Percentiles rank a stretch among this genome's conserved stretches.
phyloP scores from a whole-genome alignment of 2,113 vertebrate species.

The Collichthys lucidus region DNA sequence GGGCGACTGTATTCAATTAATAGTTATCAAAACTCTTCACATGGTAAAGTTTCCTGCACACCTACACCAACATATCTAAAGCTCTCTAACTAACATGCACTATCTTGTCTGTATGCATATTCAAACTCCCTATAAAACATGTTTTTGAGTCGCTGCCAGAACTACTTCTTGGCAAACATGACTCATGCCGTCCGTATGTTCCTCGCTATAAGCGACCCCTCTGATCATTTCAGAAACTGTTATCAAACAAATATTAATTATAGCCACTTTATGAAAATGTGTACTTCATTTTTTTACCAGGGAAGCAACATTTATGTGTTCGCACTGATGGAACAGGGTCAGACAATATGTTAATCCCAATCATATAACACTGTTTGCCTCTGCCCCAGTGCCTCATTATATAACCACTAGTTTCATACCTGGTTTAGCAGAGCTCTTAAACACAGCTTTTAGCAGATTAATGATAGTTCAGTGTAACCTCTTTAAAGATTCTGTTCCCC shows the following conservation, averaged over 20 bases:
- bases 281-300: neutral
- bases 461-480: conserved; percentile 8
- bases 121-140: neutral
- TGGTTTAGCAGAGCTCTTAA: conserved; percentile 17
- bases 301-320: neutral
- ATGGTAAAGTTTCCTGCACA: too few relatives aligned
- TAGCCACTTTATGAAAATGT: neutral
- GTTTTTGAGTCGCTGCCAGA: too few relatives aligned
- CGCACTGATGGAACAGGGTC: conserved; percentile 4
- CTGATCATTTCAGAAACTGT: neutral
- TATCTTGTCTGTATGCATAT: too few relatives aligned
- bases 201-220: too few relatives aligned
- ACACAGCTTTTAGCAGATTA: conserved; percentile 27
- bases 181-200: neutral
- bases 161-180: too few relatives aligned
- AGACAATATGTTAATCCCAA: conserved; percentile 32
- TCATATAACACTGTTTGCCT: conserved; percentile 22
- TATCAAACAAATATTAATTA: neutral
- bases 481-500: neutral
- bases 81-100: too few relatives aligned
- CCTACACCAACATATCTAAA: too few relatives aligned
- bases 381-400: conserved; percentile 18
- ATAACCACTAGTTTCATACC: conserved; percentile 15
- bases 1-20: too few relatives aligned
- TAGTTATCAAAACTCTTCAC: too few relatives aligned